These are phyloP conservation scores for Artibeus lituratus DNA, from an alignment of 2,797 vertebrate species.

Conservation along the genomic window DNA sequence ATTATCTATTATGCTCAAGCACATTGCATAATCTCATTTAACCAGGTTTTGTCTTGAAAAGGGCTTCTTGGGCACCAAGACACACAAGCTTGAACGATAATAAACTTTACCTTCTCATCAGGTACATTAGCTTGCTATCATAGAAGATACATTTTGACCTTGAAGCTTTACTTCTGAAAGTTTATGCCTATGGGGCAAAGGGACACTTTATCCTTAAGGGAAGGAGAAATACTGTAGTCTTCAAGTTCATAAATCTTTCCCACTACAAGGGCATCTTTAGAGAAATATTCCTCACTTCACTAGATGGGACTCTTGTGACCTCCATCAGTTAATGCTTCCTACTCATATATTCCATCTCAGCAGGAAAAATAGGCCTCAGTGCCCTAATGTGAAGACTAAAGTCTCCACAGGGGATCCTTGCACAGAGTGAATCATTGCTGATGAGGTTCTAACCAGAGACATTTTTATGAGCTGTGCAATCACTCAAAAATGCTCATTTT, in stretches of 20 bases:
- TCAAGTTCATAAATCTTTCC: constrained; percentile 20
- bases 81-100: not conserved
- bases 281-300: constrained; percentile 38
- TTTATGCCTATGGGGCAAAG: not conserved
- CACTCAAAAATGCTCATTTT: constrained; percentile 65
- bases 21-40: not conserved
- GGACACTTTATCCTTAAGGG: not conserved
- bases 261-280: constrained; percentile 16
- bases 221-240: not conserved
- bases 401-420: constrained; percentile 30
- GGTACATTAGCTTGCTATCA: not conserved
- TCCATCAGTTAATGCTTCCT: constrained; percentile 47
- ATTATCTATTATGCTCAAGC: not conserved
- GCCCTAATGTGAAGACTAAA: constrained; percentile 17
- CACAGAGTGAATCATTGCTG: constrained; percentile 49
- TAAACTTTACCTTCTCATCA: not conserved
- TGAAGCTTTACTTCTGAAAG: constrained; percentile 16
- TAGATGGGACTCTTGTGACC: constrained; percentile 15
- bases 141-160: constrained; percentile 31
- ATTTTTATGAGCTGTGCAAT: constrained; percentile 56
- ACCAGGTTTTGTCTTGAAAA: not conserved
- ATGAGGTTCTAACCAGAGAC: constrained; percentile 60
- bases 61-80: not conserved
- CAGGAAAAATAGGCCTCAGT: constrained; percentile 39
- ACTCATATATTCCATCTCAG: constrained; percentile 54